Percentiles rank a stretch among this genome's conserved stretches.
phyloP scores from a whole-genome alignment of 92 coral and sea anemone species.

The Actinostola sp. region DNA sequence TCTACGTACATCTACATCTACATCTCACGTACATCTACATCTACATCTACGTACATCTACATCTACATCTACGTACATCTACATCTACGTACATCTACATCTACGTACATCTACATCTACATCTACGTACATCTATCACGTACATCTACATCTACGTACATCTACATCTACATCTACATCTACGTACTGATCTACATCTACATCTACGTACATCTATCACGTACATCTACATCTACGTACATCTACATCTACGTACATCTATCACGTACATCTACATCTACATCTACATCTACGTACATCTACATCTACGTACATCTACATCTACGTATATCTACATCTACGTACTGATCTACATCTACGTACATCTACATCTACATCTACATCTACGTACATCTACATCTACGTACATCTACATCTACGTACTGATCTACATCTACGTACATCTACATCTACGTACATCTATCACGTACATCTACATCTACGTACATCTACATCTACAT shows the following conservation, averaged over 20 bases:
- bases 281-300: conserved; percentile 6
- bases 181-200: neutral
- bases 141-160: neutral
- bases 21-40: conserved; percentile 5
- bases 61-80: conserved; percentile 22
- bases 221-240: neutral
- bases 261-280: neutral
- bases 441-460: neutral
- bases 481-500: neutral
- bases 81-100: too few relatives aligned
- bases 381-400: neutral
- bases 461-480: conserved; percentile 4
- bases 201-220: too few relatives aligned
- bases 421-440: neutral
- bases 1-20: conserved; percentile 3
- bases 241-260: neutral
- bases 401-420: neutral
- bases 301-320: neutral
- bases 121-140: neutral
- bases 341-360: conserved; percentile 5
- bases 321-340: neutral
- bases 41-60: conserved; percentile 14
- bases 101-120: neutral
- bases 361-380: conserved; percentile 9
- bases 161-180: neutral